Base-by-base conservation (phyloP, 2,888 invertebrate species). In the Falcaria lacertinaria region DNA sequence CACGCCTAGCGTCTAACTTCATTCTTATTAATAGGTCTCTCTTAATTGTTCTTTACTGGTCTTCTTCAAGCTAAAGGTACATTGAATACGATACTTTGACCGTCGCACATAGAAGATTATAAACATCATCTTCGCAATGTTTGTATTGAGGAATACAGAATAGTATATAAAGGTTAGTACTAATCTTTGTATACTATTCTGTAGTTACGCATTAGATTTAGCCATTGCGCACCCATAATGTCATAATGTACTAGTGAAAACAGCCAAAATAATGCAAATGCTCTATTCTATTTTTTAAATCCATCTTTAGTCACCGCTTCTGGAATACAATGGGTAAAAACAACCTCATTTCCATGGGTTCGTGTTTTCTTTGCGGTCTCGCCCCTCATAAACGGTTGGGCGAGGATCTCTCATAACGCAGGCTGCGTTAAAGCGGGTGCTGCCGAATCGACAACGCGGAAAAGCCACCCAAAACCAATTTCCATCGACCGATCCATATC, bases 391-490 rank as follows among this genome's bases (percentile, higher is more conserved):
- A 75, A 75, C 69, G 64, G 63, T 73, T 72, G 64, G 63, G 60
- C 67, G 65, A 55, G 48, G 39, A 42, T 64, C 61, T 67, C 69
- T 69, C 63, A 65, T 70, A 74, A 69, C 62, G 57, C 57, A 57
- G 59, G 65, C 54, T 67, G 68, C 61, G 72, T 69, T 69, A 74
- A n/a, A 61, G 58, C 64, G 63, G 61, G 61, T 62, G 58, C 60
- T 66, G 63, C 48, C 61, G 55, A 60, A 52, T 61, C 60, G 56
- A 44, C 56, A 61, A 59, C 47, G 65, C 68, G 69, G 69, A 72
- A 77, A 75, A 78, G 64, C 68, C 66, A 62, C 59, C 57, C 56
- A 64, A 75, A 74, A 69, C 69, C 75, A 74, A 74, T 71, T 74
- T 70, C 60, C 63, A 65, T 52, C 52, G 60, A 54, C 57, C 45